phyloP scores from a whole-genome alignment of 2,797 vertebrate genomes.

The Avahi laniger region DNA sequence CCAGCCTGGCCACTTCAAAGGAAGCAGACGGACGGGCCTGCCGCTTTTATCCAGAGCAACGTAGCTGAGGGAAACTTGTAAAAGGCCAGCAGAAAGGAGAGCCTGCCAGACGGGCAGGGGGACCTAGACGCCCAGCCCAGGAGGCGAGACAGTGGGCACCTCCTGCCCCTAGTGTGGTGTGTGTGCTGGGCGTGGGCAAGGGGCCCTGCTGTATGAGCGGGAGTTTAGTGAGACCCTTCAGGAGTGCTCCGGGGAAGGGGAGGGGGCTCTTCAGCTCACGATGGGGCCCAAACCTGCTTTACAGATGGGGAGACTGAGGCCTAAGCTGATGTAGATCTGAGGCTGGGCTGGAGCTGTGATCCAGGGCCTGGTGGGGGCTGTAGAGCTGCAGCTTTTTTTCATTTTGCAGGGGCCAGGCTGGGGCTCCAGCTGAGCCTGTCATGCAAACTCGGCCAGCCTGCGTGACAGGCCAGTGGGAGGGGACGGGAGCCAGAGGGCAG shows the following conservation, averaged over 20 bases:
- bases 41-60: neutral
- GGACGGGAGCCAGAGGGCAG: neutral
- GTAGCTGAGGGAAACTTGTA: neutral
- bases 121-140: neutral
- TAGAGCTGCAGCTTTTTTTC: conserved; percentile 54
- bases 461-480: neutral
- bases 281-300: neutral
- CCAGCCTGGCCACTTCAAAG: neutral
- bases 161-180: neutral
- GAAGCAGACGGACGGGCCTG: neutral
- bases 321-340: fast-evolving
- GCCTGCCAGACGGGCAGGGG: no score
- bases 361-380: conserved; percentile 55
- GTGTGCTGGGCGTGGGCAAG: neutral
- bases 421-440: conserved; percentile 80
- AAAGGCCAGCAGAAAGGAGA: neutral
- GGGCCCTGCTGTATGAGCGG: no score
- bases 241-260: neutral
- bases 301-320: neutral
- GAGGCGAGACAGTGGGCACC: neutral
- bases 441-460: conserved; percentile 77
- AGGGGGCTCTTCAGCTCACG: neutral
- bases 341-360: neutral
- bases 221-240: neutral
- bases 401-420: conserved; percentile 64